phyloP scores from a whole-genome alignment of 2,797 vertebrate species.

The Cichlasoma orientale region DNA sequence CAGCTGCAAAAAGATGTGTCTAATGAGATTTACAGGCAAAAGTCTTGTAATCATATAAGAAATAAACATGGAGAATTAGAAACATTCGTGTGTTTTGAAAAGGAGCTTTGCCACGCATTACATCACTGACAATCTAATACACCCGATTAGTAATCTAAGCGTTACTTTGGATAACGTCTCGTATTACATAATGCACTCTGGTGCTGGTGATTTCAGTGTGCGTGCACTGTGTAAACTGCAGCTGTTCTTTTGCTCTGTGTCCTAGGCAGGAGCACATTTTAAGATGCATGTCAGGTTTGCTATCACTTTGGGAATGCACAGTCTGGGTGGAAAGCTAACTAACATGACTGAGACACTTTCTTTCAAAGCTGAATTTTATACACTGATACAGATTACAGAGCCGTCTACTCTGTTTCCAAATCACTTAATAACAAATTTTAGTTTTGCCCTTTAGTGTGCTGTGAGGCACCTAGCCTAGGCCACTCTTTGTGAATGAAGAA shows the following conservation, averaged over 20 bases:
- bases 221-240: slow-evolving; percentile 50
- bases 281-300: slow-evolving; percentile 59
- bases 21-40: slow-evolving; percentile 42
- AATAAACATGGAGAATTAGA: slow-evolving; percentile 52
- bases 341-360: slow-evolving; percentile 7
- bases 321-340: slow-evolving; percentile 19
- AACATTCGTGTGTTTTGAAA: slow-evolving; percentile 49
- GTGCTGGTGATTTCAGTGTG: slow-evolving; percentile 53
- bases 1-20: slow-evolving; percentile 28
- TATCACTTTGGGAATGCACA: slow-evolving; percentile 18
- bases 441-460: slow-evolving; percentile 40
- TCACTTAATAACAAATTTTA: slow-evolving; percentile 14
- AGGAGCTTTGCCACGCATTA: slow-evolving; percentile 61
- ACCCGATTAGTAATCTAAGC: slow-evolving; percentile 67
- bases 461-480: slow-evolving; percentile 22
- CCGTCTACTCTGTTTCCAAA: slow-evolving; percentile 10
- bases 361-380: slow-evolving; percentile 3
- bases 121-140: slow-evolving; percentile 59
- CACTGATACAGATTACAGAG: background rate
- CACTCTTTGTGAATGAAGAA: slow-evolving; percentile 70
- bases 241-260: slow-evolving; percentile 54
- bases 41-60: slow-evolving; percentile 43
- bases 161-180: slow-evolving; percentile 68
- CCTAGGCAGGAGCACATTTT: slow-evolving; percentile 48
- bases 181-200: slow-evolving; percentile 70